Percentiles rank a stretch among this genome's conserved stretches.
Conservation (phyloP, 1,140 invertebrate genomes). For the Drosophila kohkoa region DNA sequence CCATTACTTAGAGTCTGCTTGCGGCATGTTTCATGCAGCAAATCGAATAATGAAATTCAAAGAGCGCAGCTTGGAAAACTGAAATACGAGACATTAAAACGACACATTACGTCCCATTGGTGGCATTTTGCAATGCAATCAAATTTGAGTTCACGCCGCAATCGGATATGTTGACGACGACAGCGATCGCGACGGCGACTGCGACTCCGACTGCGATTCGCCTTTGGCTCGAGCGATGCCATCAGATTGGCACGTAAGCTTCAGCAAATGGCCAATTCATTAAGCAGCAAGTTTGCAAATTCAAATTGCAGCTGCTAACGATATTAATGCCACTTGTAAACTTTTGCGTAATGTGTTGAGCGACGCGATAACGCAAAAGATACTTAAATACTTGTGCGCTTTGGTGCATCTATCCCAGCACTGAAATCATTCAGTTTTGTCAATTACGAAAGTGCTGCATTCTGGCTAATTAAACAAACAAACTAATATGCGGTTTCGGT, state of each 20-base stretch:
- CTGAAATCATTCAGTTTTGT: slow-evolving; percentile 41
- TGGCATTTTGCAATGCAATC: slow-evolving; percentile 54
- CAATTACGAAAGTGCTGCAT: slow-evolving; percentile 1
- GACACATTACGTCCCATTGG: slow-evolving; percentile 52
- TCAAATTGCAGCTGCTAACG: slow-evolving; percentile 32
- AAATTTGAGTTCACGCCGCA: slow-evolving; percentile 50
- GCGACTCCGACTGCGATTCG: slow-evolving; percentile 4
- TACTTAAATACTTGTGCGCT: slow-evolving; percentile 6
- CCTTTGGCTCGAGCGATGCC: slow-evolving; percentile 20
- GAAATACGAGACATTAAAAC: slow-evolving; percentile 57
- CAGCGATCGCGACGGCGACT: not conserved
- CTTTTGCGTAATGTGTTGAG: slow-evolving; percentile 37
- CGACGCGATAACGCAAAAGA: slow-evolving; percentile 12
- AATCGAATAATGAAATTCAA: slow-evolving; percentile 57
- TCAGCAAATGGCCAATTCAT: slow-evolving; percentile 48
- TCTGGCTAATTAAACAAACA: slow-evolving; percentile 74
- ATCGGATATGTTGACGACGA: slow-evolving; percentile 41
- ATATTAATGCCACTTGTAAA: slow-evolving; percentile 48
- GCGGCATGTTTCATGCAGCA: slow-evolving; percentile 37
- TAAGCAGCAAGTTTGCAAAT: slow-evolving; percentile 22
- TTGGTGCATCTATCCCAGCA: slow-evolving; percentile 12
- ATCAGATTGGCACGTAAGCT: slow-evolving; percentile 32
- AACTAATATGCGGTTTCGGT: slow-evolving; percentile 61
- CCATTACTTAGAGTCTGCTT: slow-evolving; percentile 43
- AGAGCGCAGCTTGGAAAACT: slow-evolving; percentile 31